These are phyloP conservation scores for Amphiduros pacificus DNA, from an alignment of 2,888 invertebrate genomes.

Conservation along the genomic window DNA sequence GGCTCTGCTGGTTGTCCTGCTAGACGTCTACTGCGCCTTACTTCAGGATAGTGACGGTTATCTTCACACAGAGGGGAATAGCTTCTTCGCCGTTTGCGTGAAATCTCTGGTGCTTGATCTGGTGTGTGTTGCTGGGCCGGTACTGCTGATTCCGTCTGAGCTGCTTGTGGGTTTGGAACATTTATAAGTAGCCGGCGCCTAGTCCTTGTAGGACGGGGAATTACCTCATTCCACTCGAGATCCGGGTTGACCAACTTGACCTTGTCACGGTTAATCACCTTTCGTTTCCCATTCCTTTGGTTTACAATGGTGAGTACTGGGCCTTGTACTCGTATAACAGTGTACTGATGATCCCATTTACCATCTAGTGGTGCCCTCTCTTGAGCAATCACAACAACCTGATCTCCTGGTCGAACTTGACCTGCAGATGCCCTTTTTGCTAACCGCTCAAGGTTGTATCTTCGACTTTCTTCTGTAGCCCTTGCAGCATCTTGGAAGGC, in stretches of 20 bases:
- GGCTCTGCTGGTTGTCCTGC: too few species aligned
- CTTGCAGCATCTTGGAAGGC: slow-evolving; percentile 5
- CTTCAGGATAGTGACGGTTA: too few species aligned
- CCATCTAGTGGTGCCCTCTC: slow-evolving; percentile 3
- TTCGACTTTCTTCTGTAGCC: slow-evolving; percentile 3
- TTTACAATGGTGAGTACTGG: neutral
- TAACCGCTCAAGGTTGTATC: neutral
- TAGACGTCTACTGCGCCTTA: too few species aligned
- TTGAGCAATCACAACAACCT: neutral
- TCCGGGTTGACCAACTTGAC: neutral
- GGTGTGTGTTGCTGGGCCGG: too few species aligned
- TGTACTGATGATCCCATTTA: slow-evolving; percentile 3
- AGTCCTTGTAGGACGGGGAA: neutral
- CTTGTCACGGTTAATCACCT: neutral
- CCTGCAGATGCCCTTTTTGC: neutral
- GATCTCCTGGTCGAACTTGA: neutral
- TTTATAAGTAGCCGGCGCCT: too few species aligned
- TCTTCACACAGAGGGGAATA: too few species aligned
- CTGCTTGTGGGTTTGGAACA: too few species aligned
- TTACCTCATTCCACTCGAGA: neutral
- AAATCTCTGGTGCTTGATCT: too few species aligned
- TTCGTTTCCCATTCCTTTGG: neutral
- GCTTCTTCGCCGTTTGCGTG: too few species aligned
- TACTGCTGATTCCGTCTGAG: too few species aligned
- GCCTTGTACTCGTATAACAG: neutral